A percentile compares a stretch with the other conserved stretches of the same genome.
Conservation (phyloP, 2,113 vertebrate species). For the Dissostichus mawsoni region DNA sequence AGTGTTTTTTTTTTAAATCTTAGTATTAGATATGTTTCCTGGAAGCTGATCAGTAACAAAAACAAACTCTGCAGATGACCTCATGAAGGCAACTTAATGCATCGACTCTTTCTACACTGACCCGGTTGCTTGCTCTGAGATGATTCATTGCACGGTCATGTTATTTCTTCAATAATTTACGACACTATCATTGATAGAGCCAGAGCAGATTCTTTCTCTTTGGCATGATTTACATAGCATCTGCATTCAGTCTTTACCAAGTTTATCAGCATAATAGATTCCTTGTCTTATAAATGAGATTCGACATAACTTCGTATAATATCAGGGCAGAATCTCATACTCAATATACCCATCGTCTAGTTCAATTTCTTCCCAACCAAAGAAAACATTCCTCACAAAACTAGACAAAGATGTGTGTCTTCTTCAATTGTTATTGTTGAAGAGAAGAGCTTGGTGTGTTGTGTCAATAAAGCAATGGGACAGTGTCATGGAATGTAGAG, state of each 20-base stretch:
- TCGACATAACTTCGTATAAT: conserved; percentile 33
- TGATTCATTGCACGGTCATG: conserved; percentile 45
- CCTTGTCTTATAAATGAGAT: conserved; percentile 38
- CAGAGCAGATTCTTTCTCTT: conserved; percentile 45
- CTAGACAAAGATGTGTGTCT: conserved; percentile 51
- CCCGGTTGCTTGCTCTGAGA: conserved; percentile 28
- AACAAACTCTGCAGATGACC: conserved; percentile 39
- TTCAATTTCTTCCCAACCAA: conserved; percentile 39
- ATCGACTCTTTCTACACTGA: conserved; percentile 36
- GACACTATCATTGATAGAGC: conserved; percentile 37
- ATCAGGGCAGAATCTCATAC: conserved; percentile 6
- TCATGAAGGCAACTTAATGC: conserved; percentile 21
- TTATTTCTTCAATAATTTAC: conserved; percentile 52
- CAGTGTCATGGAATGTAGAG: conserved; percentile 23
- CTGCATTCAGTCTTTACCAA: conserved; percentile 41
- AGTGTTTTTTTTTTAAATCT: conserved; percentile 9
- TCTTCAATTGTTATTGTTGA: conserved; percentile 29
- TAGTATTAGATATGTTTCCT: conserved; percentile 28
- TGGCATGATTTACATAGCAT: conserved; percentile 58
- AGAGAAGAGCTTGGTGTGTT: neutral
- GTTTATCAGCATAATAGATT: conserved; percentile 32
- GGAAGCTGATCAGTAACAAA: conserved; percentile 40
- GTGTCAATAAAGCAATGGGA: conserved; percentile 20
- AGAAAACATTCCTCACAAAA: conserved; percentile 48
- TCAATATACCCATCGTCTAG: conserved; percentile 51